These are phyloP conservation scores for Meandrina meandrites DNA, from an alignment of 92 coral and sea anemone species.

Conservation along the genomic window DNA sequence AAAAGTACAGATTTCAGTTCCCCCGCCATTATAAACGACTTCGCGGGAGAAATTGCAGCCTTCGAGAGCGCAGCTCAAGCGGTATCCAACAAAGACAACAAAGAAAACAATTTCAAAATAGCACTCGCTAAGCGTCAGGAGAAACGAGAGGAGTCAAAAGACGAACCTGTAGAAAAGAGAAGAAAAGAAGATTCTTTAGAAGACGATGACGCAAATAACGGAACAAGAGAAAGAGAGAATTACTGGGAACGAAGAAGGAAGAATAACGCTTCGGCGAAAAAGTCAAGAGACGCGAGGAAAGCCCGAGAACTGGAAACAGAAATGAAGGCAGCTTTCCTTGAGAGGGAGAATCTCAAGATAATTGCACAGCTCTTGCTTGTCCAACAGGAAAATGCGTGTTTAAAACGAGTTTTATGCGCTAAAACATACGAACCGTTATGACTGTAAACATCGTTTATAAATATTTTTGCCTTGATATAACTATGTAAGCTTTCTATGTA, in stretches of 20 bases:
- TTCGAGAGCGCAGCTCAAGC: not conserved
- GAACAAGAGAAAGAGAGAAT: not conserved
- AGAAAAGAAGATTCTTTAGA: not conserved
- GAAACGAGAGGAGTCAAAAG: slow-evolving; percentile 4
- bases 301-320: slow-evolving; percentile 47
- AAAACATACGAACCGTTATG: not conserved
- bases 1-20: too few species aligned
- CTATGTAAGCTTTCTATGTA: too few species aligned
- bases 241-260: slow-evolving; percentile 56
- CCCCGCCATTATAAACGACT: not conserved
- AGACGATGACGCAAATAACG: not conserved
- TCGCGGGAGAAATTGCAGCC: not conserved
- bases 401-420: slow-evolving; percentile 10
- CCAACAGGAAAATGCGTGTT: slow-evolving; percentile 38
- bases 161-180: not conserved
- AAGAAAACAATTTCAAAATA: not conserved
- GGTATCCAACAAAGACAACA: not conserved
- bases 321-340: slow-evolving; percentile 46
- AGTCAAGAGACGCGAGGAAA: slow-evolving; percentile 54
- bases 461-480: not conserved
- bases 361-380: slow-evolving; percentile 34
- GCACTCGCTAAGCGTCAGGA: not conserved
- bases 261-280: slow-evolving; percentile 60
- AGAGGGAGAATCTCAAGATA: slow-evolving; percentile 51
- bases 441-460: too few species aligned